Conservation (phyloP, 2,113 vertebrate species). For the Chrysochloris asiatica region DNA sequence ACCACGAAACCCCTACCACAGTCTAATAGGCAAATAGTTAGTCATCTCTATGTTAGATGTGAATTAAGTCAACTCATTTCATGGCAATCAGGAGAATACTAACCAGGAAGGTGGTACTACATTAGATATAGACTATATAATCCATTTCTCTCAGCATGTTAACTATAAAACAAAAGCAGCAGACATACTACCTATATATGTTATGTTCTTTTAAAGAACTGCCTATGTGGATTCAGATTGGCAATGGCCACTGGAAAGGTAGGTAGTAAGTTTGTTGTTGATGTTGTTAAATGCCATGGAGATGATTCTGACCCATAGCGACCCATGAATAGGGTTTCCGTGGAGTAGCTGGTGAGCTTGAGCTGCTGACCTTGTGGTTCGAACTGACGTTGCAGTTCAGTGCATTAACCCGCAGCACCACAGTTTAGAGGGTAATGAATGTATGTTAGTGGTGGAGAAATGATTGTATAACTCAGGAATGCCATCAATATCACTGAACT, state of each 20-base stretch:
- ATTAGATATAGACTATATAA: not conserved
- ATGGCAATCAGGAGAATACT: not conserved
- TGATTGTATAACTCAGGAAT: not conserved
- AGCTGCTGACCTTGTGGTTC: no score
- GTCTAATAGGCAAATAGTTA: not conserved
- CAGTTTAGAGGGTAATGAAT: not conserved
- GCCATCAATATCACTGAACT: not conserved
- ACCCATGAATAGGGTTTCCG: no score
- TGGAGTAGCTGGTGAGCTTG: no score
- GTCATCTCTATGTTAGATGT: not conserved
- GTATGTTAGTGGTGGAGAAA: not conserved
- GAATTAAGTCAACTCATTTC: not conserved
- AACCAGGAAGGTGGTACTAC: not conserved
- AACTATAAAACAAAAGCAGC: not conserved
- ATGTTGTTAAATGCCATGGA: no score
- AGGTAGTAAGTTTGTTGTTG: not conserved
- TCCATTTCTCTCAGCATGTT: not conserved
- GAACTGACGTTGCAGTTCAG: no score
- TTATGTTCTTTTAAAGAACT: not conserved
- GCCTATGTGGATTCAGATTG: not conserved
- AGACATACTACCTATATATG: not conserved
- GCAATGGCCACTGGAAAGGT: not conserved
- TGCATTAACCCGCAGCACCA: no score
- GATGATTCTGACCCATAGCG: no score
- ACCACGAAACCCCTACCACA: not conserved